phyloP scores from a whole-genome alignment of 2,797 vertebrate genomes.

The Rhyacichthys aspro region DNA sequence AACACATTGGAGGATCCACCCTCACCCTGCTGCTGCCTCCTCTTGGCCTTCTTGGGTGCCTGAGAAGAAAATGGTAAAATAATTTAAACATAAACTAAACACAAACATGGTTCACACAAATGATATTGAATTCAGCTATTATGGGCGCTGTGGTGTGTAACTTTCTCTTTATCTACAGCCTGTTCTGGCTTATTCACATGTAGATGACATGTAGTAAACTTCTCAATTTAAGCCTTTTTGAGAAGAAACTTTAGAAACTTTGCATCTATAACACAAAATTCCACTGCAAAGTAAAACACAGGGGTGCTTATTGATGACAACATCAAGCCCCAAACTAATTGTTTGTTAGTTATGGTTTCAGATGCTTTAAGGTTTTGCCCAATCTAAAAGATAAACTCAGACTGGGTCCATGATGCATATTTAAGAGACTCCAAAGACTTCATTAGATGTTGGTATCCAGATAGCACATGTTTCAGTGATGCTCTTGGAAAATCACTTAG shows the following conservation, averaged over 20 bases:
- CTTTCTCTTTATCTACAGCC: too few species aligned
- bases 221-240: too few species aligned
- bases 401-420: conserved; percentile 38
- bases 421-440: conserved; percentile 15
- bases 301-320: neutral
- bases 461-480: conserved; percentile 51
- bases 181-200: too few species aligned
- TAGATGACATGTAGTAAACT: too few species aligned
- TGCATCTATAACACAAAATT: neutral
- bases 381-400: conserved; percentile 16
- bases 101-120: neutral
- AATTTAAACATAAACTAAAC: conserved; percentile 8
- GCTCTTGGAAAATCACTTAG: conserved; percentile 40
- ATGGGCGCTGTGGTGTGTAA: too few species aligned
- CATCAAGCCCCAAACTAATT: conserved; percentile 13
- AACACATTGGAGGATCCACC: conserved; percentile 93
- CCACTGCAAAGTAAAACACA: too few species aligned
- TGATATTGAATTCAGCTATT: too few species aligned
- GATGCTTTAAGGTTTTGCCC: conserved; percentile 8
- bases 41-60: conserved; percentile 96
- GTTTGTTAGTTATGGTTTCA: conserved; percentile 12
- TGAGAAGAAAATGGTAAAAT: conserved; percentile 47
- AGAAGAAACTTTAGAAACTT: neutral
- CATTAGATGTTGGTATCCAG: conserved; percentile 47
- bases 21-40: conserved; percentile 88